Conservation (phyloP, 1,140 invertebrate species). For the Cherax destructor region DNA sequence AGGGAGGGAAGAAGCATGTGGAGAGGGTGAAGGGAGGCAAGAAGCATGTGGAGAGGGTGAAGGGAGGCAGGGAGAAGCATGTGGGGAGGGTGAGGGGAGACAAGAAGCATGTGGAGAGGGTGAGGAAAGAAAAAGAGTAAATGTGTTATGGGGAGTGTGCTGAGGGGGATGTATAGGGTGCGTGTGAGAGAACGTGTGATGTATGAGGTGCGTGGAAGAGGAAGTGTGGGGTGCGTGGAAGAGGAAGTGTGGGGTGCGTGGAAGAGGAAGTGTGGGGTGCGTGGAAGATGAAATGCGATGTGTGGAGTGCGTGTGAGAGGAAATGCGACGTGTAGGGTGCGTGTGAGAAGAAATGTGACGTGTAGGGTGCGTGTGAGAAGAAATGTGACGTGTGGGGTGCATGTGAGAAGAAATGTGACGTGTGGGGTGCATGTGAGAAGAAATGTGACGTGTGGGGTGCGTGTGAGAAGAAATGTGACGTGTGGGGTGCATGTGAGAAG, state of each 20-base stretch:
- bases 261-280: neutral
- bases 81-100: neutral
- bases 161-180: neutral
- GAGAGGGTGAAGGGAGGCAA: neutral
- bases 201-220: neutral
- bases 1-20: neutral
- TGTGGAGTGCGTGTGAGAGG: neutral
- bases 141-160: neutral
- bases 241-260: neutral
- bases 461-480: too few relatives aligned
- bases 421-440: too few relatives aligned
- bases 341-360: neutral
- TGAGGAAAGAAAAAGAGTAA: neutral
- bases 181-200: neutral
- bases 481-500: too few relatives aligned
- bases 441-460: too few relatives aligned
- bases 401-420: too few relatives aligned
- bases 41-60: neutral
- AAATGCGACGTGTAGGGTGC: neutral
- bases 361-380: neutral
- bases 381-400: too few relatives aligned
- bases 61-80: neutral
- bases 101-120: neutral
- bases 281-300: neutral
- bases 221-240: neutral